Evolutionary conservation across 2,113 vertebrate species (phyloP), one percentile per base, ranked within the genome.

Genomic region (Marmota monax): DNA sequence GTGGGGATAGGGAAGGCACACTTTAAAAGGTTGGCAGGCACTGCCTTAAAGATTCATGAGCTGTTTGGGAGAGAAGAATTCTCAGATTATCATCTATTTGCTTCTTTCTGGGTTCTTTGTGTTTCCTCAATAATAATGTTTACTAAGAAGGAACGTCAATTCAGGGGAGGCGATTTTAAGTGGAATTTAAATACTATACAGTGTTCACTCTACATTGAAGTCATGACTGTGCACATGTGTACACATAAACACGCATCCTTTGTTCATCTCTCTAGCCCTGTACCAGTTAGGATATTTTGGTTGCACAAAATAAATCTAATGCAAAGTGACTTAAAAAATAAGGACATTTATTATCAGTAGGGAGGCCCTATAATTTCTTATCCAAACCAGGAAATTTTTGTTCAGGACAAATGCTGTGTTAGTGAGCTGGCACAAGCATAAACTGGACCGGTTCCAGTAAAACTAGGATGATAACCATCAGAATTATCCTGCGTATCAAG

Each of bases 321-420:
- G 94, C 72, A 56, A 92, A 86, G 14, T 78, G 76, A 83, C 51
- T 90, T 84, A 61, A 83, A 69, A 91, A 93, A 83, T 79, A 84
- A 89, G 42, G 37, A 32, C 51, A 72, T 72, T 93, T 95, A 77
- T 89, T 94, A 76, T 72, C 48, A 67, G 45, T n/a, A 29, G 42
- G 25, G 69, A 93, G 74, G 83, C n/a, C 16, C 11, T 34, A n/a
- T 76, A 82, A 90, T 84, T 96, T 95, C 90, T 93, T 84, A 92
- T 88, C 92, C 37, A 94, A 96, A 80, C 45, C 13, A 90, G 61
- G 45, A 78, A 48, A 17, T 34, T 74, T 84, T 92, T 93, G 51
- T 74, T 96, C 29, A 37, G n/a, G 22, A 58, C 20, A 94, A 84
- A 84, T 61, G 23, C 70, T 72, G 16, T 42, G 67, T 61, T 39